Evolutionary conservation across 1,140 invertebrate species (phyloP).

Genomic region (Anastrepha obliqua): DNA sequence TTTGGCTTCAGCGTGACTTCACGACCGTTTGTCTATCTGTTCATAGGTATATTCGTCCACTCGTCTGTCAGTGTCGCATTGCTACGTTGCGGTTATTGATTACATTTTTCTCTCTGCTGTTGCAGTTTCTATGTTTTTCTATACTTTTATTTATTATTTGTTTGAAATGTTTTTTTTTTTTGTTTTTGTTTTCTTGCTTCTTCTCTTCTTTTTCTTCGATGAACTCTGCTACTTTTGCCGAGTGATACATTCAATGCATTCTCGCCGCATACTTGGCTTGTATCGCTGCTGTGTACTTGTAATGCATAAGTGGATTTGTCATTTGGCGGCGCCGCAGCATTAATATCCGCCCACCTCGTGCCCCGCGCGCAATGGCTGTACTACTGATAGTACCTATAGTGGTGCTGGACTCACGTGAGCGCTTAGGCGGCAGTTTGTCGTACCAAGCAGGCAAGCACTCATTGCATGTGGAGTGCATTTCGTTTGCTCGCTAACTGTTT

Average conservation of each 20-base stretch:
- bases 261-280: conserved; percentile 25
- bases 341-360: not conserved
- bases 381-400: not conserved
- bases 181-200: not conserved
- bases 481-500: not conserved
- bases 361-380: not conserved
- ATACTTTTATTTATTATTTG: not conserved
- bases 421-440: not conserved
- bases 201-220: not conserved
- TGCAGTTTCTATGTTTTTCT: not conserved
- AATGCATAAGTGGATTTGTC: conserved; percentile 48
- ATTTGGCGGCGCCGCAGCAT: conserved; percentile 43
- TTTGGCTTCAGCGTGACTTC: conserved; percentile 41
- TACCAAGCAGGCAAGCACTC: not conserved
- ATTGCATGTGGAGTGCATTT: not conserved
- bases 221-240: not conserved
- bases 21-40: not conserved
- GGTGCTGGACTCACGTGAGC: not conserved
- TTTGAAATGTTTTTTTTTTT: not conserved
- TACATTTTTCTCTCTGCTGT: conserved; percentile 45
- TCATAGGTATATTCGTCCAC: not conserved
- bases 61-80: not conserved
- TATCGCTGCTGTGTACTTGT: not conserved
- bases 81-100: conserved; percentile 44
- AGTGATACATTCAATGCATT: not conserved